Conservation (phyloP, 1,140 invertebrate species). For the Nasonia giraulti region DNA sequence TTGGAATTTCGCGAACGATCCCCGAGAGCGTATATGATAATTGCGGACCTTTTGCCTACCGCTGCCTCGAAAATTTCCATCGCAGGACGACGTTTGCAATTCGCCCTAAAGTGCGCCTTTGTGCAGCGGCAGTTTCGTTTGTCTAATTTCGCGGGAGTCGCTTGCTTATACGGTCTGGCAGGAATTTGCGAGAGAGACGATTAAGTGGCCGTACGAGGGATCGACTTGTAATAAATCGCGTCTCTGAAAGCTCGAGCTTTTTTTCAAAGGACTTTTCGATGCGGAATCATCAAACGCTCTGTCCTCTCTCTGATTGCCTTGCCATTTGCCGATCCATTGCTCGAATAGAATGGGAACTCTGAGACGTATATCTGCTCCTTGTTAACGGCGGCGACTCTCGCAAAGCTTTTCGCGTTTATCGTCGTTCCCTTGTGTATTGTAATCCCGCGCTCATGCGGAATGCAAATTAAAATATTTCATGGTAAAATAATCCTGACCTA, state of each 20-base stretch:
- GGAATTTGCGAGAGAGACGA: not conserved
- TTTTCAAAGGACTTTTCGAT: not conserved
- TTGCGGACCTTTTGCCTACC: not conserved
- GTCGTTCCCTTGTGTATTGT: not conserved
- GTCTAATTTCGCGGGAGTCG: not conserved
- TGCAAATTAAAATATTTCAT: slow-evolving; percentile 29
- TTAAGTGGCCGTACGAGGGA: not conserved
- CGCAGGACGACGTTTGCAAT: not conserved
- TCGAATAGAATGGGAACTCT: not conserved
- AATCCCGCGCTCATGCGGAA: not conserved
- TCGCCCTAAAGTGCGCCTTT: not conserved
- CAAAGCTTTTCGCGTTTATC: slow-evolving; percentile 17
- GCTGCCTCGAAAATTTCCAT: not conserved
- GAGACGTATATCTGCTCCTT: not conserved
- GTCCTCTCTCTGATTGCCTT: not conserved
- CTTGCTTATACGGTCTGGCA: not conserved
- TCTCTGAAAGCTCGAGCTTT: not conserved
- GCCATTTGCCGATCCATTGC: not conserved
- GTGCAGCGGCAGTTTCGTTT: not conserved
- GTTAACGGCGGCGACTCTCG: not conserved
- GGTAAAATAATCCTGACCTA: slow-evolving; percentile 13
- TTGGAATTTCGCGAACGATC: not conserved
- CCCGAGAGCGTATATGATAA: not conserved
- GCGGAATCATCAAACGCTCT: not conserved
- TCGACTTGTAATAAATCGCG: not conserved